phyloP scores from a whole-genome alignment of 2,113 vertebrate species.

The Cololabis saira region DNA sequence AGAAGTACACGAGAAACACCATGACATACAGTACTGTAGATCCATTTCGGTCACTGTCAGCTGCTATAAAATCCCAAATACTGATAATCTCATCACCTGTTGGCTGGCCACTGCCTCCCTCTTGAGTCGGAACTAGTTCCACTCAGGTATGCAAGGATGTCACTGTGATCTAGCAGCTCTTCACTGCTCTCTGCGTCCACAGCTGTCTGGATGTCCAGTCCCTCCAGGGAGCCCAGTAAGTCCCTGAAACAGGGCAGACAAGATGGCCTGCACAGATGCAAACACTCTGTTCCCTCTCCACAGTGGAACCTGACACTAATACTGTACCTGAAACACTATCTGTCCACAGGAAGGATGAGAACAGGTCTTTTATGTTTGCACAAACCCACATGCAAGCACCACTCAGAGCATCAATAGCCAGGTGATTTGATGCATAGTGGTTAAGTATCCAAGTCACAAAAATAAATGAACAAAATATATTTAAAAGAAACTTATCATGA shows the following conservation, averaged over 20 bases:
- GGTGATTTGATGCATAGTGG: too few relatives aligned
- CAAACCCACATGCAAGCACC: slow-evolving; percentile 15
- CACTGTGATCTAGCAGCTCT: slow-evolving; percentile 21
- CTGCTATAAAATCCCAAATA: background rate
- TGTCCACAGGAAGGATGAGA: slow-evolving; percentile 35
- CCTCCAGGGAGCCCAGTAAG: slow-evolving; percentile 29
- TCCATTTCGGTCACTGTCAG: background rate
- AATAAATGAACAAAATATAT: too few relatives aligned
- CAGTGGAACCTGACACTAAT: slow-evolving; percentile 67
- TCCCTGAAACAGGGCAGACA: slow-evolving; percentile 48
- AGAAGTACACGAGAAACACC: too few relatives aligned
- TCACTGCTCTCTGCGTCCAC: slow-evolving; percentile 49
- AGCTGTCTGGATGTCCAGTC: slow-evolving; percentile 1
- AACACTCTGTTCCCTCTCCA: slow-evolving; percentile 32
- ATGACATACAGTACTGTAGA: background rate
- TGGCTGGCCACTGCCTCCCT: slow-evolving; percentile 25
- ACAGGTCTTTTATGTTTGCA: slow-evolving; percentile 43
- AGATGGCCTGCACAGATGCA: slow-evolving; percentile 21
- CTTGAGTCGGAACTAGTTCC: slow-evolving; percentile 11
- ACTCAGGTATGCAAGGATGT: slow-evolving; percentile 42
- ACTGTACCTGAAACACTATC: slow-evolving; percentile 62
- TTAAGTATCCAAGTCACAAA: too few relatives aligned
- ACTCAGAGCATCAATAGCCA: slow-evolving; percentile 33
- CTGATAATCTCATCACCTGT: slow-evolving; percentile 48
- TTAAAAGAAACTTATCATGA: too few relatives aligned